A percentile compares a stretch with the other conserved stretches of the same genome.
These are phyloP conservation scores for Rousettus leschenaultii DNA, from an alignment of 2,113 vertebrate species.

Conservation along the genomic window DNA sequence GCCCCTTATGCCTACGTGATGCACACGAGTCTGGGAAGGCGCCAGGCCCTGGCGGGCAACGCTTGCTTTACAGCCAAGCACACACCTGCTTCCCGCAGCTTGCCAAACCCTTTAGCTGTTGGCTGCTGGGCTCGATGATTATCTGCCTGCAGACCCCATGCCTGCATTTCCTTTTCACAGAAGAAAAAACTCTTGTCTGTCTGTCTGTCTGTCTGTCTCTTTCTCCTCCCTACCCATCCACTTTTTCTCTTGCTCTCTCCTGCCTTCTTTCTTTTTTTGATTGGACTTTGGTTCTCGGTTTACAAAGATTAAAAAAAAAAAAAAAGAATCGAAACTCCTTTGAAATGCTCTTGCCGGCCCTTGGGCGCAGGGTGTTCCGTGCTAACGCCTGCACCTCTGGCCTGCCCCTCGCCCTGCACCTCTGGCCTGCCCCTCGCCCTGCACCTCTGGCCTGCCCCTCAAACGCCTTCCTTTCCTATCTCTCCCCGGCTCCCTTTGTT, in stretches of 20 bases:
- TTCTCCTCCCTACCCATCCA: not conserved
- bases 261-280: not conserved
- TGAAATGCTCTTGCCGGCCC: not conserved
- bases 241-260: not conserved
- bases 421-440: too few species aligned
- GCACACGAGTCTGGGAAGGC: not conserved
- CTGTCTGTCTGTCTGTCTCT: not conserved
- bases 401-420: rapidly evolving
- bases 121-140: constrained; percentile 33
- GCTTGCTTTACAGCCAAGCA: constrained; percentile 60
- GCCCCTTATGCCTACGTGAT: constrained; percentile 11
- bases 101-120: constrained; percentile 53
- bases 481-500: not conserved
- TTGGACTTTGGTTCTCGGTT: not conserved
- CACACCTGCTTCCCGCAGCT: constrained; percentile 57
- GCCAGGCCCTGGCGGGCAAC: constrained; percentile 42
- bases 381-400: not conserved
- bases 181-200: not conserved
- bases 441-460: too few species aligned
- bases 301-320: not conserved
- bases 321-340: not conserved
- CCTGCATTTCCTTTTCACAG: not conserved
- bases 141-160: not conserved
- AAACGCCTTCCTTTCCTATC: not conserved
- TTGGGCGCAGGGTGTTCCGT: not conserved